Evolutionary conservation across 2,888 invertebrate genomes (phyloP).

Genomic region (Drosophila macrothrix): DNA sequence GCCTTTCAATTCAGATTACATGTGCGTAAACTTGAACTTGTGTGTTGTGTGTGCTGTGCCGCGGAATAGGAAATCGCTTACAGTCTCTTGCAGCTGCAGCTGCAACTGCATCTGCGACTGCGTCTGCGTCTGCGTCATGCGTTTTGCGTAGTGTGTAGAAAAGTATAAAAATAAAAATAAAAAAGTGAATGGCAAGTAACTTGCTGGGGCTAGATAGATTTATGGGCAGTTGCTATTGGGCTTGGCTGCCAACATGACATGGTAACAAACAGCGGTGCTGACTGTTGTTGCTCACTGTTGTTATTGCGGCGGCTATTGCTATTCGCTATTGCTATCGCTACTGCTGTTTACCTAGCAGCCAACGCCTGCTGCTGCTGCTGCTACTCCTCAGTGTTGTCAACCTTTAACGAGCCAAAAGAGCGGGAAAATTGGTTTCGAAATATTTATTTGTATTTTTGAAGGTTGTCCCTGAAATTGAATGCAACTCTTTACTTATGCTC

Average conservation of each 20-base stretch:
- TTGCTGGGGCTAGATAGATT: constrained; percentile 59
- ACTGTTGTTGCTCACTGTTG: constrained; percentile 49
- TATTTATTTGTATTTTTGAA: not conserved
- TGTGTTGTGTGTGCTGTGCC: not conserved
- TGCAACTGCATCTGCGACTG: constrained; percentile 5
- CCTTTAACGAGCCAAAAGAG: not conserved
- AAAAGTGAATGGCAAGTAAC: constrained; percentile 73
- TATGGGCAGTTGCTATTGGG: constrained; percentile 79
- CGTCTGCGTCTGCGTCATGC: constrained; percentile 66
- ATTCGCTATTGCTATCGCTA: constrained; percentile 5
- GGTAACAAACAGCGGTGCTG: constrained; percentile 69
- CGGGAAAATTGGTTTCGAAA: not conserved
- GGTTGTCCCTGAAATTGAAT: not conserved
- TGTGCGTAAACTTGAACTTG: constrained; percentile 76
- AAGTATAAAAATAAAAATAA: constrained; percentile 21
- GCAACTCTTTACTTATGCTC: not conserved
- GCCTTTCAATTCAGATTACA: constrained; percentile 31
- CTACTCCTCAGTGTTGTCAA: not conserved
- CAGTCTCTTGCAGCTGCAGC: constrained; percentile 3
- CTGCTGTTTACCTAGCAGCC: constrained; percentile 14
- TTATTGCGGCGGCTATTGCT: not conserved
- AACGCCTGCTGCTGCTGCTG: constrained; percentile 7
- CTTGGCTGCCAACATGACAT: constrained; percentile 80
- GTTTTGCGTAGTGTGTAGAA: constrained; percentile 60
- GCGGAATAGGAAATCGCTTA: constrained; percentile 35